Evolutionary conservation across 2,113 vertebrate genomes (phyloP).

Genomic region (Chaenogobius annularis): DNA sequence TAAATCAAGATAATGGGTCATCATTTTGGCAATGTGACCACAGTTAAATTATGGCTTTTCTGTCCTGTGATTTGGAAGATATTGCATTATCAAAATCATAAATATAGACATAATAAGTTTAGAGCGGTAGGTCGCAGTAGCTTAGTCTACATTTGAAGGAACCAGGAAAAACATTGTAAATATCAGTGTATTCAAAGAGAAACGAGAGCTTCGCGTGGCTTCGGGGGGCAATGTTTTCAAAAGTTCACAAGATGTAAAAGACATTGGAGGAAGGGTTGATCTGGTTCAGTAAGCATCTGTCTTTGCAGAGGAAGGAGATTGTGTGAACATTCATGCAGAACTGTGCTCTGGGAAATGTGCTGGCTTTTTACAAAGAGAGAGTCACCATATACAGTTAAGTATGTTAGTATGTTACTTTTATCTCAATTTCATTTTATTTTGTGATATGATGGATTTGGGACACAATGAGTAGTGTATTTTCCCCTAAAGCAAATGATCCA

Average conservation of each 20-base stretch:
- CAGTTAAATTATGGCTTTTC: neutral
- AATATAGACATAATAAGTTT: neutral
- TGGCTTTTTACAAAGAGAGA: neutral
- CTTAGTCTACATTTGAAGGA: neutral
- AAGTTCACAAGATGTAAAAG: neutral
- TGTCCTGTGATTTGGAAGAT: neutral
- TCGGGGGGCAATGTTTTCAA: neutral
- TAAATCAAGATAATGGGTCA: neutral
- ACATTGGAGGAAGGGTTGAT: slow-evolving; percentile 15
- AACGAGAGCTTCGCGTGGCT: neutral
- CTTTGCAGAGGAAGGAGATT: slow-evolving; percentile 11
- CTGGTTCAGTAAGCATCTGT: slow-evolving; percentile 24
- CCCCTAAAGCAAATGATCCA: neutral
- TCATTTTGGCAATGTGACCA: neutral
- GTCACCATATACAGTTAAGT: neutral
- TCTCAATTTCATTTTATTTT: too few relatives aligned
- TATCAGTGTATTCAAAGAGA: neutral
- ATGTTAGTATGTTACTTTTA: too few relatives aligned
- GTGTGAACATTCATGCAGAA: slow-evolving; percentile 2
- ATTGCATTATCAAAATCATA: neutral
- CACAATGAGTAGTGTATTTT: neutral
- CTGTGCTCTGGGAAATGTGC: neutral
- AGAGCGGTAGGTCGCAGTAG: neutral
- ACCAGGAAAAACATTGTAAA: neutral
- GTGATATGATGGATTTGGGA: neutral